Conservation (phyloP, 2,113 vertebrate genomes). For the Catharus bicknelli region DNA sequence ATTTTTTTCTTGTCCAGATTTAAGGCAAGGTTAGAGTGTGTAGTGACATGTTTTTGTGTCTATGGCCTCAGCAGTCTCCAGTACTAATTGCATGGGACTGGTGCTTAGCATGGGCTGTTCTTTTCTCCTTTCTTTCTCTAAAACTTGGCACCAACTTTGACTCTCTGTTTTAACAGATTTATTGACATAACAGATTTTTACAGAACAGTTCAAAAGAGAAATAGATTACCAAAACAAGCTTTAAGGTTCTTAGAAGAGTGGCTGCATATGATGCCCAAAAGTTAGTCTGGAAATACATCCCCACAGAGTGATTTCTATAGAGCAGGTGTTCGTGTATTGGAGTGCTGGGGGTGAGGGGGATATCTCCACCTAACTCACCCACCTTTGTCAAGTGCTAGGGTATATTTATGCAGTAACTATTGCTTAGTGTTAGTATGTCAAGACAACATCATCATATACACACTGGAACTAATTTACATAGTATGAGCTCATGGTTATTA, state of each 20-base stretch:
- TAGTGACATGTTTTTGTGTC: background rate
- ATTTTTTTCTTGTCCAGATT: background rate
- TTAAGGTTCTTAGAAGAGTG: background rate
- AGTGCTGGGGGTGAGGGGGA: background rate
- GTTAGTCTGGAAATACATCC: background rate
- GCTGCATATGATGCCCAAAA: background rate
- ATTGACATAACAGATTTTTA: background rate
- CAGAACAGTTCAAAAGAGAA: background rate
- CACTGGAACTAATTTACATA: background rate
- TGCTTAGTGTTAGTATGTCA: background rate
- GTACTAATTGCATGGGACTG: background rate
- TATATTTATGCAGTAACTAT: background rate
- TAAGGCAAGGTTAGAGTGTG: background rate
- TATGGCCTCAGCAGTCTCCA: background rate
- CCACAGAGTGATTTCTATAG: fast-evolving
- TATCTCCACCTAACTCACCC: too few species aligned
- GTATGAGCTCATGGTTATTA: background rate
- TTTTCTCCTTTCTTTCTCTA: background rate
- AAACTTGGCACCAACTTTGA: background rate
- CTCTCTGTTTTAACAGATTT: background rate
- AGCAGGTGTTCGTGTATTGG: background rate
- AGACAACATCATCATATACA: fast-evolving
- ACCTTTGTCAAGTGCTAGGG: background rate
- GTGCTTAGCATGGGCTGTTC: background rate
- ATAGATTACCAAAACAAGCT: background rate